Base-by-base conservation (phyloP, 1,140 invertebrate species). In the Lepidostoma basale region DNA sequence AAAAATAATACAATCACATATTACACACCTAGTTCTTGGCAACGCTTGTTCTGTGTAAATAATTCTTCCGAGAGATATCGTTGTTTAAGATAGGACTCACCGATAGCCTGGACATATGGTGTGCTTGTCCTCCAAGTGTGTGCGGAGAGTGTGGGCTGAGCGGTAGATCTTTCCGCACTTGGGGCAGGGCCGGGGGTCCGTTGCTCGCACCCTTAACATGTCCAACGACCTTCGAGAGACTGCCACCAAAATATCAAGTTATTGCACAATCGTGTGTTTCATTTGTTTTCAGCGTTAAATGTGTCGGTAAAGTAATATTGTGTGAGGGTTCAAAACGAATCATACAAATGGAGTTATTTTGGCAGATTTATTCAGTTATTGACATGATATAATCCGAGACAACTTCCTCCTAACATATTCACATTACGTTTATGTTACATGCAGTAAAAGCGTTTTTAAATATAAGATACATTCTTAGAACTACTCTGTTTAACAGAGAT, bases 121-220 rank as follows among this genome's bases (percentile, higher is more conserved):
- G 79, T 96, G 93, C 77, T 96, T 96, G 77, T 96, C 93, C 79
- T 96, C 94, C 62, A 96, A 83, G 81, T 96, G 94, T 3, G 94
- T 96, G 45, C 93, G 85, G 65, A 96, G 83, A 0, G 94, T 96
- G 77, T 95, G 94, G 1, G 94, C 94, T 3, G 92, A 94, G 22
- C 93, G 85, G 78, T 96, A 96, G 76, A 95, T 95, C 82, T 96
- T 96, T 1, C 93, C 93, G 78, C 94, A 96, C 77, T 96, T 94
- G 6, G 93, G 93, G 80, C 94, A 96, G 0, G 94, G 94, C 23
- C 94, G 84, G 0, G 93, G 93, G 83, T 96, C 94, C 12, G 93
- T 96, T 0, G 93, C 94, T 70, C 94, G 85, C 12, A 96, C 92
- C 74, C 93, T 85, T 78, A 91, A 87, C 85, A 94, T 87, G 74